Evolutionary conservation across 2,888 invertebrate species (phyloP), one percentile per base, ranked within the genome.

Genomic region (Chrysolina haemoptera): DNA sequence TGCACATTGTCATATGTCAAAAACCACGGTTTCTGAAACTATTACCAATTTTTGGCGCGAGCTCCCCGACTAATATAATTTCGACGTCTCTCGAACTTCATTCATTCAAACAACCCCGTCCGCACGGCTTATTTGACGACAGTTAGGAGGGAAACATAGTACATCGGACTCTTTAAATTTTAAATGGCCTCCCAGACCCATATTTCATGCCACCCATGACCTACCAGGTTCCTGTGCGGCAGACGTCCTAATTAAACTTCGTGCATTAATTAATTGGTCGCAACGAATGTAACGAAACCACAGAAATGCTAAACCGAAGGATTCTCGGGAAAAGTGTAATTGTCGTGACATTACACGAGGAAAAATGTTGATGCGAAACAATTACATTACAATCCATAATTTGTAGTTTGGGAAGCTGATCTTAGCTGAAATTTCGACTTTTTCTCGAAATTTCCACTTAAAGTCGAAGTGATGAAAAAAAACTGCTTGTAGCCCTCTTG

Each of bases 141-240:
- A 66, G 62, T 68, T 68, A 62, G 63, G 41, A 68, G 68, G 59
- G 59, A 35, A 35, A 35, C 59, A 35, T 59, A 35, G 59, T 27
- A 16, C 27, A 53, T 53, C 53, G 53, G 40, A 67, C 67, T 50
- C 66, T 69, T 72, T 64, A 68, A 76, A 70, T 48, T 73, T 72
- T 75, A 70, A 73, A 76, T 70, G 50, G 66, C 62, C 67, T 55
- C 68, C 12, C 66, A 68, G 55, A 40, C 40, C 53, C 67, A 77
- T 77, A 75, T 72, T 75, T 77, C 78, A 79, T 74, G 69, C 74
- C 78, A 79, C 73, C 78, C 79, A 71, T 80, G 80, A 80, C 80
- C 80, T 75, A 71, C 70, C 55, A 70, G 70, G 76, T 78, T 78
- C 79, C 73, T 75, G 75, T 79, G 68, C 62, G 68, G 71, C 76